These are phyloP conservation scores for Meteorus cinctellus DNA, from an alignment of 2,888 invertebrate species.

Conservation along the genomic window DNA sequence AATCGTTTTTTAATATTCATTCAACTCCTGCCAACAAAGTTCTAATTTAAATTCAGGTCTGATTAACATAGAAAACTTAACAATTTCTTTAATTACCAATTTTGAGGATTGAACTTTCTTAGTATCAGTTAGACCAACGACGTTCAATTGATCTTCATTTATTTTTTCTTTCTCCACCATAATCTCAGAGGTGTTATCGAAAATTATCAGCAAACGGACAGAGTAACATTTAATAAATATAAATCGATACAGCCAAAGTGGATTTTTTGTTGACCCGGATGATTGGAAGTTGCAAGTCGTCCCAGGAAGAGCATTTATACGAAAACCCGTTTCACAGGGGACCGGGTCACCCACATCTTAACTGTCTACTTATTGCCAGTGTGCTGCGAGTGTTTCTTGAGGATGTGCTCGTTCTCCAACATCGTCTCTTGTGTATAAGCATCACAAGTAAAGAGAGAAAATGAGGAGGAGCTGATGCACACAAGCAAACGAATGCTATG, in stretches of 20 bases:
- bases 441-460: not conserved
- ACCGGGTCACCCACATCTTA: constrained; percentile 69
- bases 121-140: no score
- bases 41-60: no score
- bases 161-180: no score
- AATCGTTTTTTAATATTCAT: no score
- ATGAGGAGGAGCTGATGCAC: not conserved
- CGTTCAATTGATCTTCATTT: no score
- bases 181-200: no score
- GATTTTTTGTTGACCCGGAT: constrained; percentile 10
- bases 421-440: not conserved
- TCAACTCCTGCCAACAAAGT: no score
- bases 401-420: not conserved
- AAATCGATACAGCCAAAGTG: not conserved
- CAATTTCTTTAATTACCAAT: no score
- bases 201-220: no score
- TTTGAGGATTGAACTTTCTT: no score
- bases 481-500: not conserved
- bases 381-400: not conserved
- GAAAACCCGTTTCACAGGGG: constrained; percentile 66
- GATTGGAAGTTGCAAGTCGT: constrained; percentile 40
- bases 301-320: constrained; percentile 55
- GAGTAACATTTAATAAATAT: no score
- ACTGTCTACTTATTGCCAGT: constrained; percentile 62
- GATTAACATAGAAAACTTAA: no score